Evolutionary conservation across 2,888 invertebrate species (phyloP).

Genomic region (Ochropleura leucogaster): DNA sequence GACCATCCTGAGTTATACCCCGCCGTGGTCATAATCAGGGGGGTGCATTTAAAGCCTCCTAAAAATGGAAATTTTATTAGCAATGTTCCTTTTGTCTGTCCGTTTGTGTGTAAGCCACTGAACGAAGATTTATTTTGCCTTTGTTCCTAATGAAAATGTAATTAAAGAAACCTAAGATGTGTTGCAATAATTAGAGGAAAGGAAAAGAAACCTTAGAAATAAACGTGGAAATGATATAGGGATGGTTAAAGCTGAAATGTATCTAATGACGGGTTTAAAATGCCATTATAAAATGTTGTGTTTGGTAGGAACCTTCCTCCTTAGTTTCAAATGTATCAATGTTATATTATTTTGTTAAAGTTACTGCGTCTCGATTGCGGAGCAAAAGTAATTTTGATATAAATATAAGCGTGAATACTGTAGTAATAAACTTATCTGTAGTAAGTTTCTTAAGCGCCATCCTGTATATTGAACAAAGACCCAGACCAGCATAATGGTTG

Average conservation of each 20-base stretch:
- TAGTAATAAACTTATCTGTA: too few species aligned
- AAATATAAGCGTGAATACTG: too few species aligned
- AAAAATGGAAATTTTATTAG: slow-evolving; percentile 63
- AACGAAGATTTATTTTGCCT: slow-evolving; percentile 47
- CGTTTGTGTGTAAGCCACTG: slow-evolving; percentile 11
- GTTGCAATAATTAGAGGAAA: slow-evolving; percentile 31
- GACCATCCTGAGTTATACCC: slow-evolving; percentile 41
- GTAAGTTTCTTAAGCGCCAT: too few species aligned
- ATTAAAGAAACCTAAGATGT: slow-evolving; percentile 53
- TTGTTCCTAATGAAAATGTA: slow-evolving; percentile 51
- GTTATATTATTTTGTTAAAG: background rate
- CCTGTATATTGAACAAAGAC: background rate
- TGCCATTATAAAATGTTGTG: background rate
- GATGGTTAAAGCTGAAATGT: background rate
- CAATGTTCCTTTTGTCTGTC: slow-evolving; percentile 23
- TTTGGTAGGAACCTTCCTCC: background rate
- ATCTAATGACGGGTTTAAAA: background rate
- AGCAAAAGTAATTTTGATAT: too few species aligned
- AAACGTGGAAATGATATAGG: background rate
- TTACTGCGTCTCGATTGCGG: background rate
- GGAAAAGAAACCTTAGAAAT: slow-evolving; percentile 12
- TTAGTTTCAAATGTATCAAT: background rate
- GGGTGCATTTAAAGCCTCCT: slow-evolving; percentile 45
- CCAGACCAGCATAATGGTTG: too few species aligned
- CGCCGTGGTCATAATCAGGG: slow-evolving; percentile 53